Evolutionary conservation across 2,797 vertebrate genomes (phyloP).

Genomic region (Microctenopoma lineatum): DNA sequence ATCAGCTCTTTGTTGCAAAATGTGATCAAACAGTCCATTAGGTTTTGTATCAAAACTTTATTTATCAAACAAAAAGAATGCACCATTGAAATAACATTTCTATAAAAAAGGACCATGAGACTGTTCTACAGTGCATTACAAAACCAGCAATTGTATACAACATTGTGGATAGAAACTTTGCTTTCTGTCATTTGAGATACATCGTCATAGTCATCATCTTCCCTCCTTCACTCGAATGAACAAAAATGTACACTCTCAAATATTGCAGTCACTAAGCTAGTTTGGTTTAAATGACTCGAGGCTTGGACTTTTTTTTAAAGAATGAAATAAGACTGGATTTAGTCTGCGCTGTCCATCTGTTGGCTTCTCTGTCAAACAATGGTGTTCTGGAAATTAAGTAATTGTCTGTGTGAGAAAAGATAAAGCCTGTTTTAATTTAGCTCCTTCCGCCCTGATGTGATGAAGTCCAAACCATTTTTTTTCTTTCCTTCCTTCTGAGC

Average conservation of each 20-base stretch:
- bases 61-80: slow-evolving; percentile 96
- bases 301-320: slow-evolving; percentile 77
- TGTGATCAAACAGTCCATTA: not conserved
- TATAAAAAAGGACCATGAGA: slow-evolving; percentile 95
- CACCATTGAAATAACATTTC: slow-evolving; percentile 96
- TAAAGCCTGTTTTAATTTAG: slow-evolving; percentile 62
- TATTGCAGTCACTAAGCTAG: slow-evolving; percentile 91
- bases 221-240: slow-evolving; percentile 73
- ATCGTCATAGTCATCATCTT: slow-evolving; percentile 62
- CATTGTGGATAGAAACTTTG: slow-evolving; percentile 90
- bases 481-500: slow-evolving; percentile 28
- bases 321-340: slow-evolving; percentile 64
- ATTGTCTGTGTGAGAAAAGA: slow-evolving; percentile 61
- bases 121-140: slow-evolving; percentile 96
- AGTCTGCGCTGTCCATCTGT: slow-evolving; percentile 35
- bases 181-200: slow-evolving; percentile 70
- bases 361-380: slow-evolving; percentile 34
- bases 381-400: slow-evolving; percentile 67
- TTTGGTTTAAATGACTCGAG: slow-evolving; percentile 89
- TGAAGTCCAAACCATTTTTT: slow-evolving; percentile 43
- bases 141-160: slow-evolving; percentile 93
- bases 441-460: slow-evolving; percentile 64
- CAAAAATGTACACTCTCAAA: slow-evolving; percentile 87
- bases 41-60: slow-evolving; percentile 97
- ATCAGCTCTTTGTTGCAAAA: too few relatives aligned